Base-by-base conservation (phyloP, 1,140 invertebrate species). In the Atopsyche davidsoni region DNA sequence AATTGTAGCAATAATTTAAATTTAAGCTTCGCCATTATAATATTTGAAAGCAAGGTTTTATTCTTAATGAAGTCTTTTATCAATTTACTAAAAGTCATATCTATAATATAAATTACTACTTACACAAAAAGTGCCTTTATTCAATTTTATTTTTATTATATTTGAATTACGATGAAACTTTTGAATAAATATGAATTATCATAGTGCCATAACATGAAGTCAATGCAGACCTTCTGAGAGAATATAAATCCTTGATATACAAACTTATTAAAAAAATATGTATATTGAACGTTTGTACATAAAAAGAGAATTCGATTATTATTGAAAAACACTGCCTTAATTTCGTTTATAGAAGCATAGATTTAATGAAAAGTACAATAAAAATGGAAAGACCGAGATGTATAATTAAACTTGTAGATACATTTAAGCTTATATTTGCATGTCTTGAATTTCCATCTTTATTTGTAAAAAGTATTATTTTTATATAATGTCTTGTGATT, bases 381-480 rank as follows among this genome's bases (percentile, higher is more conserved):
- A 28, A 38, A 38, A 23, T 46, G 4, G 17, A 13, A 4, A 31
- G 21, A 17, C 2, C 3, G 9, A 17, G 39, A 4, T 40, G 3
- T 40, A 25, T 34, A 50, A 23, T 43, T 21, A 9, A 22, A 23
- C 16, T 24, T 38, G 14, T 19, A 10, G 21, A 41, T 28, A 18
- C 9, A 22, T 31, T 19, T 9, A 39, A 14, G 17, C 28, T 17
- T 18, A 23, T 21, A n/a, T 45, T 16, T 21, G 42, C 7, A 36
- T 43, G 14, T 43, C 32, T 38, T 23, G 43, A 6, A 35, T 14
- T 42, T 32, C 10, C 19, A 34, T 46, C 40, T 32, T 46, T 44
- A 46, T 46, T 45, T 52, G 44, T 52, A 46, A 46, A 46, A 31
- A 38, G 25, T 25, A 34, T 34, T 40, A 41, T 51, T 44, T 25